Evolutionary conservation across 2,113 vertebrate genomes (phyloP), one percentile per base, ranked within the genome.

Genomic region (Myiagra hebetior): DNA sequence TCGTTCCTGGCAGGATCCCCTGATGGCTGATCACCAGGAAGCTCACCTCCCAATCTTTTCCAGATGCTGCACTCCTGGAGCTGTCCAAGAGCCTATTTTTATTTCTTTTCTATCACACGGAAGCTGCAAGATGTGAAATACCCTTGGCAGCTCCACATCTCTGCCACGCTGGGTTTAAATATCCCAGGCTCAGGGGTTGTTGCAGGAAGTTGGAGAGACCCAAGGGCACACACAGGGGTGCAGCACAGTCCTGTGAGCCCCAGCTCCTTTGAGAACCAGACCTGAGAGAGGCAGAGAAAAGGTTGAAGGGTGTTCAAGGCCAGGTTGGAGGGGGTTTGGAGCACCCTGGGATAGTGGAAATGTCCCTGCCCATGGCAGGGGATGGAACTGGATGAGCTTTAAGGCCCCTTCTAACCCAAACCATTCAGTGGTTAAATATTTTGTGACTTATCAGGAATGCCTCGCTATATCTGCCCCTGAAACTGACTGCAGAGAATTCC

Each of bases 221-320:
- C 5, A 1, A 10, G 56, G 63, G 37, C 42, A 31, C 41, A 18
- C 28, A 4, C 30, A 6, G 4, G 12, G n/a, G 30, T 1, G 7
- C 35, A 57, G 74, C 59, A 46, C 3, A 1, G 55, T 15, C 73
- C 47, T 80, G 2, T 10, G 64, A 75, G 41, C 46, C 56, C 55
- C 60, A 56, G 46, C 23, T 57, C 41, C 56, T 47, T 13, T 39
- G 52, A 72, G 42, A 92, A 23, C 27, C 49, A 80, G n/a, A 5
- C 27, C 53, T 15, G 8, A 55, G 49, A 63, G 59, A 57, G 52
- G 52, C 41, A 73, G 46, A 60, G 41, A 13, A 63, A 41, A 49
- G n/a, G 42, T 6, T 64, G 16, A 63, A 59, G 44, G 1, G 2
- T 55, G 75, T 1, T 1, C 49, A 3, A 17, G 56, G 64, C 28